phyloP scores from a whole-genome alignment of 2,797 vertebrate species.

The Nannoperca australis region DNA sequence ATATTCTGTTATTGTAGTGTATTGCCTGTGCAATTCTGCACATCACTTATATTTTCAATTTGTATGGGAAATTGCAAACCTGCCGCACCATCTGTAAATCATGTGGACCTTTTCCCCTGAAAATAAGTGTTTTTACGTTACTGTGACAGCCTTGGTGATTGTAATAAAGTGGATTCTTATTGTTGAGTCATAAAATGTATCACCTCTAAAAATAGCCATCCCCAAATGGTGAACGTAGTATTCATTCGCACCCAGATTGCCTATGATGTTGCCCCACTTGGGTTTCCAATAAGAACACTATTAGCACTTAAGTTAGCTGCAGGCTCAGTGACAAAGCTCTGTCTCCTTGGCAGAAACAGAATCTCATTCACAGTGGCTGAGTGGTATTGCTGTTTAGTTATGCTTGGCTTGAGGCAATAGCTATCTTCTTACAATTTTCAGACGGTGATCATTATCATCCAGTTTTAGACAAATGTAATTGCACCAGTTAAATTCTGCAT shows the following conservation, averaged over 20 bases:
- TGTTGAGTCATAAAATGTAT: slow-evolving; percentile 48
- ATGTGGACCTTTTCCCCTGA: slow-evolving; percentile 14
- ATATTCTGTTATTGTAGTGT: slow-evolving; percentile 39
- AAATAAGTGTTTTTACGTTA: slow-evolving; percentile 43
- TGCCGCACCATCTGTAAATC: slow-evolving; percentile 33
- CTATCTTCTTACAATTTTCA: slow-evolving; percentile 74
- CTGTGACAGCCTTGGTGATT: slow-evolving; percentile 34
- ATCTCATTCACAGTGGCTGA: slow-evolving; percentile 75
- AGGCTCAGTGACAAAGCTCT: slow-evolving; percentile 73
- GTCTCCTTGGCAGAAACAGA: slow-evolving; percentile 77
- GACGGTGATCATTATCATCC: slow-evolving; percentile 75
- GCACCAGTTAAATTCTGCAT: slow-evolving; percentile 69
- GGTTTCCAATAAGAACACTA: slow-evolving; percentile 67
- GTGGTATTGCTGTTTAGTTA: slow-evolving; percentile 75
- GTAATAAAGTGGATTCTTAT: slow-evolving; percentile 45
- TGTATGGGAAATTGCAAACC: slow-evolving; percentile 51
- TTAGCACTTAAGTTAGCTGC: slow-evolving; percentile 78
- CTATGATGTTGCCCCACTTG: slow-evolving; percentile 67
- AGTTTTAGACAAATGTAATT: slow-evolving; percentile 74
- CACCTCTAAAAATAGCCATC: slow-evolving; percentile 26
- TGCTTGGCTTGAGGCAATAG: slow-evolving; percentile 76
- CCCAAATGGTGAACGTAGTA: slow-evolving; percentile 53
- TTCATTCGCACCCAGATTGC: slow-evolving; percentile 54
- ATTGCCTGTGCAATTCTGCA: slow-evolving; percentile 42
- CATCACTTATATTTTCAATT: slow-evolving; percentile 55